phyloP scores from a whole-genome alignment of 1,140 invertebrate species.

The Aphelenchoides besseyi region DNA sequence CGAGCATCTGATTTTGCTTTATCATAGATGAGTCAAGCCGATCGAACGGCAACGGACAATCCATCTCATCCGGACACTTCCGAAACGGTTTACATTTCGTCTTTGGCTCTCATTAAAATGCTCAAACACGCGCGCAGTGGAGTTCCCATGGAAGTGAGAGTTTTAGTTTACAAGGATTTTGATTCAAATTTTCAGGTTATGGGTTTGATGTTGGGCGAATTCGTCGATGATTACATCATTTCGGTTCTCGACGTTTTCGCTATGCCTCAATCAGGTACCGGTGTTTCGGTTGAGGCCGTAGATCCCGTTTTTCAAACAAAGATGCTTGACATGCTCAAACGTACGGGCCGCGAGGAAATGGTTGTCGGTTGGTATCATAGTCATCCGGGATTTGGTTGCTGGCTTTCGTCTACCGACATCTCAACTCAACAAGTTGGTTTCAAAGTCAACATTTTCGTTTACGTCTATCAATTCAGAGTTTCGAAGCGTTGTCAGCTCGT shows the following conservation, averaged over 20 bases:
- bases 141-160: conserved; percentile 84
- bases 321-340: conserved; percentile 99
- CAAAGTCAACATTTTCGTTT: not conserved
- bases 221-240: conserved; percentile 98
- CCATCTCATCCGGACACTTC: conserved; percentile 23
- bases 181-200: conserved; percentile 70
- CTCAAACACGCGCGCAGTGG: conserved; percentile 95
- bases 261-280: conserved; percentile 95
- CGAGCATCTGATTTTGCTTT: not conserved
- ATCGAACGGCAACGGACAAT: conserved; percentile 3
- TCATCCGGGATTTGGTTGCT: conserved; percentile 98
- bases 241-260: conserved; percentile 98
- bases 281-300: conserved; percentile 96
- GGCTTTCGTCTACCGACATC: conserved; percentile 93
- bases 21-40: not conserved
- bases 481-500: conserved; percentile 91
- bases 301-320: conserved; percentile 99
- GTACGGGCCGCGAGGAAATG: conserved; percentile 93
- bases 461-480: conserved; percentile 70
- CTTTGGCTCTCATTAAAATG: conserved; percentile 70
- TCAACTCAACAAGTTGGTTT: conserved; percentile 78
- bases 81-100: conserved; percentile 38
- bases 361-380: conserved; percentile 99
- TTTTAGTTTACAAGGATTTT: not conserved
- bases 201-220: conserved; percentile 98